phyloP scores from a whole-genome alignment of 2,113 vertebrate genomes.

The Natator depressus region DNA sequence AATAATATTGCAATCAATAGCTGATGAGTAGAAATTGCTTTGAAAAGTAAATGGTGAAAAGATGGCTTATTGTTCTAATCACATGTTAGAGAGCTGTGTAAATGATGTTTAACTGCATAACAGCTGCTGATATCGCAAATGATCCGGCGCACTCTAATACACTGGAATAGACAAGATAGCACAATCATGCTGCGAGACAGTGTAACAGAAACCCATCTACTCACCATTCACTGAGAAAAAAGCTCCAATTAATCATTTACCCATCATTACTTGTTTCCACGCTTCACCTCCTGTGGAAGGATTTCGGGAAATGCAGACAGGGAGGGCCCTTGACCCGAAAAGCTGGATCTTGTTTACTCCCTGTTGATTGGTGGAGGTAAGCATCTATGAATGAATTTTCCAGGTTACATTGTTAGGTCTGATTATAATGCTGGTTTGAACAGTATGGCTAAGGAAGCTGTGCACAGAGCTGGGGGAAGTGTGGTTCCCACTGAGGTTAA shows the following conservation, averaged over 20 bases:
- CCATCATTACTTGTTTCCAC: constrained; percentile 49
- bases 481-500: too few species aligned
- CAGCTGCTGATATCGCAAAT: neutral
- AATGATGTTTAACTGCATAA: constrained; percentile 16
- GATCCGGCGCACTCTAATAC: neutral
- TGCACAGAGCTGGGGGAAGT: too few species aligned
- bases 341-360: neutral
- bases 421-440: neutral
- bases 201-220: neutral
- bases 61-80: constrained; percentile 7
- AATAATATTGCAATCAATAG: constrained; percentile 17
- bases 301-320: neutral
- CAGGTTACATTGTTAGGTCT: rapidly evolving
- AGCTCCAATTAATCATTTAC: constrained; percentile 25
- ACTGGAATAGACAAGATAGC: neutral
- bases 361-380: rapidly evolving
- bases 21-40: constrained; percentile 4
- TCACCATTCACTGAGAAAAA: neutral
- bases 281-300: rapidly evolving
- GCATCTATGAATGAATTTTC: neutral
- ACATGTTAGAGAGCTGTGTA: neutral
- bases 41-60: neutral
- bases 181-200: neutral
- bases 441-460: neutral
- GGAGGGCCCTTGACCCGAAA: neutral